Conservation (phyloP, 2,797 vertebrate genomes). For the Hippopotamyrus pictus region DNA sequence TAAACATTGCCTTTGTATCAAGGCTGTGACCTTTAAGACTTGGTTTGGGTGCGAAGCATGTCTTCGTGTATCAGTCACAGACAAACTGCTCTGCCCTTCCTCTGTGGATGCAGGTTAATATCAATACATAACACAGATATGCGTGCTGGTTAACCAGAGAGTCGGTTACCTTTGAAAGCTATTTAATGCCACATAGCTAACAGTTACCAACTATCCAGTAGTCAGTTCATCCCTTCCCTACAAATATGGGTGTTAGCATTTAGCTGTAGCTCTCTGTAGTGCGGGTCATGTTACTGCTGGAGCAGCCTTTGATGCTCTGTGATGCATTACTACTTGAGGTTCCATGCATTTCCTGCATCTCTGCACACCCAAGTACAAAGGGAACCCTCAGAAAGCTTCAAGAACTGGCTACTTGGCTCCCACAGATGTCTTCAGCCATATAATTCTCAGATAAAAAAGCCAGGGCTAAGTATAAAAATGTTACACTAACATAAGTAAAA, state of each 20-base stretch:
- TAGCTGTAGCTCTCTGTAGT: conserved; percentile 40
- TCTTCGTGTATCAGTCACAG: background rate
- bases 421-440: background rate
- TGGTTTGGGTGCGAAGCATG: background rate
- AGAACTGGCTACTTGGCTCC: background rate
- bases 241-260: conserved; percentile 9
- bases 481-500: background rate
- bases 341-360: conserved; percentile 16
- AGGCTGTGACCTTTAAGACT: background rate
- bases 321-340: conserved; percentile 47
- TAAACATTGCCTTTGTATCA: background rate
- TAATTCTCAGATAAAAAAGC: background rate
- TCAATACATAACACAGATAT: background rate
- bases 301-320: conserved; percentile 47
- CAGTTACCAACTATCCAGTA: conserved; percentile 27
- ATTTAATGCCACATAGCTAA: background rate
- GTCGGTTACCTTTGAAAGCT: background rate
- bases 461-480: background rate
- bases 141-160: background rate
- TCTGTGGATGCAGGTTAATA: background rate
- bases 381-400: background rate
- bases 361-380: background rate
- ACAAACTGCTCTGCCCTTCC: background rate
- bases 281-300: conserved; percentile 41
- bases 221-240: conserved; percentile 32